Evolutionary conservation across 2,113 vertebrate genomes (phyloP).

Genomic region (Etheostoma cragini): DNA sequence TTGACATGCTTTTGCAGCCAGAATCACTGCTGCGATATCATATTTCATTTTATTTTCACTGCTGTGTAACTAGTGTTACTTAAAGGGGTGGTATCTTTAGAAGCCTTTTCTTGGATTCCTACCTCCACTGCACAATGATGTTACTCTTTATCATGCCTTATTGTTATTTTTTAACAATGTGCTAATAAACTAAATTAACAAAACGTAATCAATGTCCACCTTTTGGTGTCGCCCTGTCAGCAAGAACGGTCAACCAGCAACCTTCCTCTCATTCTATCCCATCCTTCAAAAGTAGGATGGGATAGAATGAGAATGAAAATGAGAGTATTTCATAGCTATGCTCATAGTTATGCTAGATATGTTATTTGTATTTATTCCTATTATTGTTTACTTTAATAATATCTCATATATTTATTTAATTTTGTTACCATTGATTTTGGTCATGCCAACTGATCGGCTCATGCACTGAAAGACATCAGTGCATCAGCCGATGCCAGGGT

Average conservation of each 20-base stretch:
- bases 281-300: no score
- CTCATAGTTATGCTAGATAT: no score
- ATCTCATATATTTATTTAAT: not conserved
- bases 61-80: no score
- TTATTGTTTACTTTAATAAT: not conserved
- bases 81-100: no score
- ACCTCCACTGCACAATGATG: no score
- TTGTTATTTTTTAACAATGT: no score
- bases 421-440: no score
- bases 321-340: not conserved
- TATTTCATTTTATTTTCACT: no score
- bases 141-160: no score
- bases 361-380: no score
- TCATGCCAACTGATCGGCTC: not conserved
- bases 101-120: no score
- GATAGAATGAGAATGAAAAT: not conserved
- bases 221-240: not conserved
- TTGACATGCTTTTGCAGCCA: conserved; percentile 3
- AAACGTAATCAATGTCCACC: not conserved
- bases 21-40: not conserved
- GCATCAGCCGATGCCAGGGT: not conserved
- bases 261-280: not conserved
- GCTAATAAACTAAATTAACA: no score
- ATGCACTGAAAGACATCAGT: not conserved
- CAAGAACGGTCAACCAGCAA: not conserved